Base-by-base conservation (phyloP, 2,888 invertebrate genomes). In the Xanthia icteritia region DNA sequence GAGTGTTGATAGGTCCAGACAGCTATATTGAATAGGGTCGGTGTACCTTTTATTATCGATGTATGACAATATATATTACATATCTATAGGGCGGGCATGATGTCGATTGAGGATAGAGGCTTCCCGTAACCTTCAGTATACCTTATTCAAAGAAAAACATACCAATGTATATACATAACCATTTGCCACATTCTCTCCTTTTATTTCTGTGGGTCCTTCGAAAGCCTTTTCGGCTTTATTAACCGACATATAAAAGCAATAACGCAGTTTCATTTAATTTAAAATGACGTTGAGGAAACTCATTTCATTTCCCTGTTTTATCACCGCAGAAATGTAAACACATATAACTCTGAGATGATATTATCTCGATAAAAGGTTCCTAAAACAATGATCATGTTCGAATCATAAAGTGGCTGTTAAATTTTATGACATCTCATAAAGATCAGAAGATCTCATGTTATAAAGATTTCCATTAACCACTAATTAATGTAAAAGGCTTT, bases 261-360 rank as follows among this genome's bases (percentile, higher is more conserved):
- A 83, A 76, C 71, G 42, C 76, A 77, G 60, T 78, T 51, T 65
- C 61, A 74, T 82, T 83, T 76, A n/a, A 73, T 71, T 74, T 64
- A 77, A 80, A 73, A 85, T 63, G 69, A 58, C 60, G 75, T 78
- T 72, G 72, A 66, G 61, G 23, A 68, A 65, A 65, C 39, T 23
- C 65, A 72, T 78, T 71, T 82, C 51, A 64, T 61, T 56, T 77
- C 31, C 39, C 17, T 64, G 48, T 75, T 82, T 75, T 85, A 75
- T 73, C 39, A 36, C 61, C 48, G 8, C 51, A 39, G 65, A 73
- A 76, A 61, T 68, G 39, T 82, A 69, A 73, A 74, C 64, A 68
- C 36, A 11, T 54, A 73, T 61, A 27, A 1, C 27, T 68, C 54
- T 60, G 20, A 36, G 23, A 54, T 60, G 45, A 73, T 36, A 60